Evolutionary conservation across 2,888 invertebrate genomes (phyloP).

Genomic region (Tridacna gigas): DNA sequence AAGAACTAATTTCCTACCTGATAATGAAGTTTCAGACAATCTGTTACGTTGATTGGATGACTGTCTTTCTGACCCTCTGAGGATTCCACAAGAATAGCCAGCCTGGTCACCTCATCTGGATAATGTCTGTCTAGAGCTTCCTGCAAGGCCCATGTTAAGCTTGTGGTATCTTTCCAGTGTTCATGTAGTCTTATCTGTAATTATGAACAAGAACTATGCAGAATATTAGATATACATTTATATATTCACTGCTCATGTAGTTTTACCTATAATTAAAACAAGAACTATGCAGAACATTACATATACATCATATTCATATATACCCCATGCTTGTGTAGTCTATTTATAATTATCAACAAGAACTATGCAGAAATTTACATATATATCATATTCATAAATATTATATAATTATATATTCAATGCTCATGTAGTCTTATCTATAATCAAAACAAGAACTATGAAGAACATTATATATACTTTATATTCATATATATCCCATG

Average conservation of each 20-base stretch:
- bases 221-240: too few species aligned
- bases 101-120: conserved; percentile 72
- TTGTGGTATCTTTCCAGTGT: conserved; percentile 79
- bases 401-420: conserved; percentile 82
- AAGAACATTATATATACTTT: too few species aligned
- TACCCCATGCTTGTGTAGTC: conserved; percentile 77
- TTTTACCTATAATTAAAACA: too few species aligned
- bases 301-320: too few species aligned
- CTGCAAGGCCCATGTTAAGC: conserved; percentile 80
- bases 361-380: too few species aligned
- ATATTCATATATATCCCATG: too few species aligned
- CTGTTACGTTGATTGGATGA: conserved; percentile 75
- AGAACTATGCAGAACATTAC: conserved; percentile 78
- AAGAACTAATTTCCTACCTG: conserved; percentile 62
- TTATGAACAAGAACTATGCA: neutral
- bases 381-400: too few species aligned
- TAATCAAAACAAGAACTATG: neutral
- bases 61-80: conserved; percentile 54
- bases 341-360: neutral
- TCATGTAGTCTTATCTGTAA: conserved; percentile 76
- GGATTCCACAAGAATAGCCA: conserved; percentile 62
- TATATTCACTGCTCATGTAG: too few species aligned
- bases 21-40: conserved; percentile 76
- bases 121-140: conserved; percentile 79
- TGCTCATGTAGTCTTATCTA: conserved; percentile 77